Evolutionary conservation across 2,888 invertebrate genomes (phyloP), one percentile per base, ranked within the genome.

Genomic region (Orchestes rusci): DNA sequence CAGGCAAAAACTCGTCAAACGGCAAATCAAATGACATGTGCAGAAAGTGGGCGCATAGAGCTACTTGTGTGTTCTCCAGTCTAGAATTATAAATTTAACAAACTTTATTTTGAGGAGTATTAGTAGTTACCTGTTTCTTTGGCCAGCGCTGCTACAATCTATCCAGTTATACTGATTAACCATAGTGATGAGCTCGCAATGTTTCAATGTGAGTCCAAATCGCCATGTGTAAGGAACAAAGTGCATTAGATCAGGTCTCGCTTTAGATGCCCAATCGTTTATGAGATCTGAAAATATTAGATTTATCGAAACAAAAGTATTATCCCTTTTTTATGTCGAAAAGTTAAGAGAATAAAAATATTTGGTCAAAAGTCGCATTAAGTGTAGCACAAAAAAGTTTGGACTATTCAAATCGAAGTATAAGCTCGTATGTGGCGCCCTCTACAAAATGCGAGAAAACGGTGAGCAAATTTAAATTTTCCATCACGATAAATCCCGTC

Each of bases 91-190:
- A 19, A 36, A 20, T 16, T 10, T 8, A 1, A 16, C 4, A 8
- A 1, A n/a, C n/a, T n/a, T n/a, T n/a, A n/a, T n/a, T n/a, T n/a
- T n/a, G n/a, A n/a, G n/a, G n/a, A n/a, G n/a, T n/a, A n/a, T n/a
- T n/a, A n/a, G n/a, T n/a, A n/a, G 5, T 33, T 45, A 53, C 33
- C 64, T 58, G 43, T 62, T 66, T 40, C 62, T 56, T 66, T 91
- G 91, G 58, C 91, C 88, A 37, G 92, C 90, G 17, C 93, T 93
- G 41, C 93, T 91, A 59, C 96, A 96, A 69, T 99, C 97, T 55
- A 99, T 87, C 99, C 97, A 99, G 69, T 99, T 99, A 68, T 90
- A 90, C 65, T 97, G 92, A 70, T 97, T 99, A 60, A 92, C 85
- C 12, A 92, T 72, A 30, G 93, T 89, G 1, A 96, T 78, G 12